Percentiles rank a stretch among this genome's conserved stretches.
Evolutionary conservation across 2,113 vertebrate genomes (phyloP).

Genomic region (Dinomys branickii): DNA sequence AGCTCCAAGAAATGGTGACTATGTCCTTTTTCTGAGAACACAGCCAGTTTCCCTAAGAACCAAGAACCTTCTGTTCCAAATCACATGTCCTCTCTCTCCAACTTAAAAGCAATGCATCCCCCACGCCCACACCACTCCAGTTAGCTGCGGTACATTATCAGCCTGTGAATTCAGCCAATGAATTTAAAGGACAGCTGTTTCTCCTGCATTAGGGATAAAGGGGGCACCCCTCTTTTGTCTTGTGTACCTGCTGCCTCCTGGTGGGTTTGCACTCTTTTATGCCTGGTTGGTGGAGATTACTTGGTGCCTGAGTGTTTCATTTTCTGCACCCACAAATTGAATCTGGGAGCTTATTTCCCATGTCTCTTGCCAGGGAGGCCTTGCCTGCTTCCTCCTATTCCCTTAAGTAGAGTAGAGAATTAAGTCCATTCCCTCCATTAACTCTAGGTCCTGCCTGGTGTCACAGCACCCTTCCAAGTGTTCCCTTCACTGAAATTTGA

Average conservation of each 20-base stretch:
- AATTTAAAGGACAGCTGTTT: background rate
- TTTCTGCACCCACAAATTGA: background rate
- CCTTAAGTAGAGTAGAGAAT: background rate
- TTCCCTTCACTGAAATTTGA: conserved; percentile 14
- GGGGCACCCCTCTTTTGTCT: background rate
- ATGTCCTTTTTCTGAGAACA: background rate
- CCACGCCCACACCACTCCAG: background rate
- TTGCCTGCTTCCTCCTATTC: background rate
- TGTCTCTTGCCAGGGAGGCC: background rate
- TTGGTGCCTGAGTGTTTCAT: background rate
- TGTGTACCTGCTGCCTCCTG: background rate
- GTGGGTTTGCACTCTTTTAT: background rate
- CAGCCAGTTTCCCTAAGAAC: background rate
- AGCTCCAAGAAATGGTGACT: background rate
- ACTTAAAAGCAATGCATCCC: background rate
- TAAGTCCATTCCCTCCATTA: background rate
- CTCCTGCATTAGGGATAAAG: background rate
- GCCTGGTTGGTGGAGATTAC: background rate
- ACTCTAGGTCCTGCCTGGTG: background rate
- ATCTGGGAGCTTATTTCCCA: background rate
- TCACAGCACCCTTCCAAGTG: background rate
- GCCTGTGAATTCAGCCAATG: background rate
- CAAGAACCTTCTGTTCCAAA: background rate
- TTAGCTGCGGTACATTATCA: background rate
- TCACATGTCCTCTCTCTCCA: background rate